phyloP scores from a whole-genome alignment of 2,888 invertebrate species.

The Rotaria macrura region DNA sequence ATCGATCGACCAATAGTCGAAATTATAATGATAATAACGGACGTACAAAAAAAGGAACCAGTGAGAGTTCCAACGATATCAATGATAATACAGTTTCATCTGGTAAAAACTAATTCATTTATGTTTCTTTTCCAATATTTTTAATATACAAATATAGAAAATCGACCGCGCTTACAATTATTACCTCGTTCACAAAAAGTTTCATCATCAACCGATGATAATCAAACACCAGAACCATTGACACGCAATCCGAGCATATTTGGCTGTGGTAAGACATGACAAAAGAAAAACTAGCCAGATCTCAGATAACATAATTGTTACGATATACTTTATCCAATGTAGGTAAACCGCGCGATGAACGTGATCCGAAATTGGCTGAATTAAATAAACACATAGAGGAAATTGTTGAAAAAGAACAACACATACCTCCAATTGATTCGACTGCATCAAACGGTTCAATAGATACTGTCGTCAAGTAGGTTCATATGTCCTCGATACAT shows the following conservation, averaged over 20 bases:
- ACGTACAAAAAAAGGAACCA: background rate
- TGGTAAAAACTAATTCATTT: background rate
- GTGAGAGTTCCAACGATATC: background rate
- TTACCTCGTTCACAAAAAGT: conserved; percentile 73
- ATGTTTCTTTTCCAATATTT: background rate
- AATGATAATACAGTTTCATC: background rate
- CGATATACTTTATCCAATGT: too few species aligned
- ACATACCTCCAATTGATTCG: background rate
- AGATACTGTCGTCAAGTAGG: background rate
- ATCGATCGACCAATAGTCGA: background rate
- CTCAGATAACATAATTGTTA: background rate
- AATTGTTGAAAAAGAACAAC: conserved; percentile 6
- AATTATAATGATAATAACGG: background rate
- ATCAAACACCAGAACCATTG: conserved; percentile 54
- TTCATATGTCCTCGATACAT: background rate
- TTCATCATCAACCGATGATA: conserved; percentile 51
- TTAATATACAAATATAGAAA: conserved; percentile 49
- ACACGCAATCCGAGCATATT: conserved; percentile 79
- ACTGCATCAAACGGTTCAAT: background rate
- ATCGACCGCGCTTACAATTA: conserved; percentile 71
- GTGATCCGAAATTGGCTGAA: background rate
- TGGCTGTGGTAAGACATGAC: conserved; percentile 56
- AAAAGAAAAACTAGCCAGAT: too few species aligned
- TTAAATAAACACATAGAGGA: conserved; percentile 11
- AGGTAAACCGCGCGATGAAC: conserved; percentile 18